phyloP scores from a whole-genome alignment of 2,797 vertebrate genomes.

The Coilia nasus region DNA sequence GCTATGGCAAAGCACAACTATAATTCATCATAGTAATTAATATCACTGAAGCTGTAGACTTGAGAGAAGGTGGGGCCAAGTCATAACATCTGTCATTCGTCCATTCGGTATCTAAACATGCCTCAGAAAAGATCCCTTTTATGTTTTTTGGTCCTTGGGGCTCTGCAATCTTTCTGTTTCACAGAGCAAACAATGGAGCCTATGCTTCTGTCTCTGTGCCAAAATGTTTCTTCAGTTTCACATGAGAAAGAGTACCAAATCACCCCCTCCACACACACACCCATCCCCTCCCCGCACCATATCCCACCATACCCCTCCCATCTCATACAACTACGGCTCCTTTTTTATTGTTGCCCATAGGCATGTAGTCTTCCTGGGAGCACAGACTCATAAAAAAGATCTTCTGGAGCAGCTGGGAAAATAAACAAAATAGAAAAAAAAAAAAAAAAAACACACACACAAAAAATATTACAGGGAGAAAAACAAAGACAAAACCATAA shows the following conservation, averaged over 20 bases:
- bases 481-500: not conserved
- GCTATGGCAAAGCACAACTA: not conserved
- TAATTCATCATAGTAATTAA: not conserved
- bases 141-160: not conserved
- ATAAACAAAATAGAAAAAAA: conserved; percentile 19
- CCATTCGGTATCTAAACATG: not conserved
- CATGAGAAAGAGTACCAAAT: not conserved
- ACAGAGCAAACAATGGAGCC: not conserved
- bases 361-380: conserved; percentile 50
- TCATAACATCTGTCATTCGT: not conserved
- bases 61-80: not conserved
- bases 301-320: conserved; percentile 16
- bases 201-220: not conserved
- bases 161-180: not conserved
- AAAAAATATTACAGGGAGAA: conserved; percentile 34
- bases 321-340: conserved; percentile 58
- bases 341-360: conserved; percentile 66
- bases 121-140: not conserved
- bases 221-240: not conserved
- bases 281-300: not conserved
- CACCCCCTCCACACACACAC: no score
- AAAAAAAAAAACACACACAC: conserved; percentile 50
- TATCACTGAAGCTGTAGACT: not conserved
- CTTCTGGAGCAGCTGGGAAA: conserved; percentile 20
- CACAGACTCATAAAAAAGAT: conserved; percentile 52